A percentile compares a stretch with the other conserved stretches of the same genome.
phyloP scores from a whole-genome alignment of 2,888 invertebrate genomes.

The Eristalis pertinax region DNA sequence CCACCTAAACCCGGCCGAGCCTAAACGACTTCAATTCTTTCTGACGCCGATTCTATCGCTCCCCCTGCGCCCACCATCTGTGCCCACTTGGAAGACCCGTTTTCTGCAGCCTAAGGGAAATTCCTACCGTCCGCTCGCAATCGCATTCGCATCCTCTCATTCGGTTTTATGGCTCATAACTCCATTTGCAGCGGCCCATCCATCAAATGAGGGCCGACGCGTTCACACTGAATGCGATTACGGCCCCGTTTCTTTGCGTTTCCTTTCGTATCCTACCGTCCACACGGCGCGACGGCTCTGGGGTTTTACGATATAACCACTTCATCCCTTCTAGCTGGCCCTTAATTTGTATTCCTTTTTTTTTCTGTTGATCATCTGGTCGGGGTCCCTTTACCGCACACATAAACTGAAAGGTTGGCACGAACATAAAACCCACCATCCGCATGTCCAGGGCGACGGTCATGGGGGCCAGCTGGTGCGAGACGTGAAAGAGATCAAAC shows the following conservation, averaged over 20 bases:
- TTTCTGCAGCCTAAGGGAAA: constrained; percentile 22
- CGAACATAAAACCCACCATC: not conserved
- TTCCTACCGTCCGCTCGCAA: not conserved
- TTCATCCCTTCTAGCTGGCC: constrained; percentile 4
- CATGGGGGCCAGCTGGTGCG: constrained; percentile 24
- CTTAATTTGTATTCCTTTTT: not conserved
- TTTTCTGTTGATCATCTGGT: not conserved
- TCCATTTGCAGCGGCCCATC: constrained; percentile 49
- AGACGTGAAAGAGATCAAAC: constrained; percentile 55
- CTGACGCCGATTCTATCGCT: constrained; percentile 1
- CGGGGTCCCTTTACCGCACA: constrained; percentile 23
- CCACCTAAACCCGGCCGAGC: not conserved
- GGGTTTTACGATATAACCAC: not conserved
- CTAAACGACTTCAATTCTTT: not conserved
- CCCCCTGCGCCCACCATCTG: not conserved
- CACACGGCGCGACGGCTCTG: not conserved
- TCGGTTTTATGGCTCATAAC: constrained; percentile 64
- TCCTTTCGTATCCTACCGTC: constrained; percentile 3
- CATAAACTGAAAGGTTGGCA: constrained; percentile 22
- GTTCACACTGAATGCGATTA: constrained; percentile 56
- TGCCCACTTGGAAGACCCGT: not conserved
- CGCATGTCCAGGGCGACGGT: not conserved
- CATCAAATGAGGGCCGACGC: constrained; percentile 57
- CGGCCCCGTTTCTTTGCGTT: constrained; percentile 22
- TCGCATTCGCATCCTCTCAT: not conserved